These are phyloP conservation scores for Tiliqua scincoides DNA, from an alignment of 2,113 vertebrate genomes.

Conservation along the genomic window DNA sequence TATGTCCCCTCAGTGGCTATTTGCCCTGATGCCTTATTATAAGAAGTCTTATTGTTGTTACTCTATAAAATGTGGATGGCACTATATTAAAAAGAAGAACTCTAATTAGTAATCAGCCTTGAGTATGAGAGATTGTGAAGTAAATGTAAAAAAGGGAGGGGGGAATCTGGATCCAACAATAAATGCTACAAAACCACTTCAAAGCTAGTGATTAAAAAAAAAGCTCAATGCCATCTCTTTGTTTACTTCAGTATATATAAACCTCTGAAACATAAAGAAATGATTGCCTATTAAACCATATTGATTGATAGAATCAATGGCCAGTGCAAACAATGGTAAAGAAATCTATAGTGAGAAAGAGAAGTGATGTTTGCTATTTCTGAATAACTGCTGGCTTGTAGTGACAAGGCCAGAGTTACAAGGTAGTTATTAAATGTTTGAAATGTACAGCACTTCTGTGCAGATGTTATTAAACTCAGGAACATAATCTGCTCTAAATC, in stretches of 20 bases:
- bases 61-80: neutral
- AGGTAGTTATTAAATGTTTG: slow-evolving; percentile 20
- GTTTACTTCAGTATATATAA: slow-evolving; percentile 67
- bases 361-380: slow-evolving; percentile 55
- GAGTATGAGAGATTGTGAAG: neutral
- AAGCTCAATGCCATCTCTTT: slow-evolving; percentile 44
- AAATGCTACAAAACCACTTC: slow-evolving; percentile 32
- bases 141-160: neutral
- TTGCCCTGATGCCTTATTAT: too few species aligned
- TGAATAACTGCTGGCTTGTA: slow-evolving; percentile 43
- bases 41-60: neutral
- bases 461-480: neutral
- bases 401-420: neutral
- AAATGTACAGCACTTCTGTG: neutral
- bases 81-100: neutral
- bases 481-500: slow-evolving; percentile 1
- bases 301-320: slow-evolving; percentile 61
- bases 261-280: slow-evolving; percentile 62
- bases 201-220: slow-evolving; percentile 44
- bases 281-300: slow-evolving; percentile 60
- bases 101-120: neutral
- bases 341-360: slow-evolving; percentile 42
- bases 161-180: neutral
- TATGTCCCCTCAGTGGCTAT: too few species aligned
- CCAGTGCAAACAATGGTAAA: slow-evolving; percentile 55